These are phyloP conservation scores for Nemotelus nigrinus DNA, from an alignment of 2,888 invertebrate genomes.

Conservation along the genomic window DNA sequence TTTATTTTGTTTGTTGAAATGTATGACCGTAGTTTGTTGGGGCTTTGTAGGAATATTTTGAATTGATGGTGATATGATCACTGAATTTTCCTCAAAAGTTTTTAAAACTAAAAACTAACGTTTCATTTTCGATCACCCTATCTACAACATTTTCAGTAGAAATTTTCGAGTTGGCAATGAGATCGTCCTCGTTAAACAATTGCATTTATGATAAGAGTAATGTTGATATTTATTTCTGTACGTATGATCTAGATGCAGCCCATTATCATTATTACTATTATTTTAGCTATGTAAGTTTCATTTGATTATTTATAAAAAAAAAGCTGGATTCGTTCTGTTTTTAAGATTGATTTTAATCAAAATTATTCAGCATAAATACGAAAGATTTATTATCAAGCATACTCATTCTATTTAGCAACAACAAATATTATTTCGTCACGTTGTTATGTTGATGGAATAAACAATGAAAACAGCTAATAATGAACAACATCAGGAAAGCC, in stretches of 20 bases:
- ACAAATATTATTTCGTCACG: too few species aligned
- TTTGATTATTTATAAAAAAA: not conserved
- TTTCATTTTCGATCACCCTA: not conserved
- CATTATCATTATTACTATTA: not conserved
- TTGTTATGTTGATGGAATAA: not conserved
- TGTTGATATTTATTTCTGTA: too few species aligned
- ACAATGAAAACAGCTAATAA: slow-evolving; percentile 1
- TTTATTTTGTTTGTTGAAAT: not conserved
- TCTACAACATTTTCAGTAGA: too few species aligned
- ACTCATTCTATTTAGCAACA: too few species aligned
- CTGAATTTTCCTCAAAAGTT: not conserved
- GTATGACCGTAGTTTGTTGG: not conserved
- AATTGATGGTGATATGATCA: not conserved
- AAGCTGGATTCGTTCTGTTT: not conserved
- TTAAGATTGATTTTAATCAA: not conserved
- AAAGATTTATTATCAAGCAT: too few species aligned
- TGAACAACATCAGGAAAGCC: not conserved
- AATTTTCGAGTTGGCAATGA: too few species aligned
- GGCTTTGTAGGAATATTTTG: not conserved
- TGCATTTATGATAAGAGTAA: too few species aligned
- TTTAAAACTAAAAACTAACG: not conserved
- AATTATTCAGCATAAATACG: not conserved
- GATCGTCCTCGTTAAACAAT: too few species aligned
- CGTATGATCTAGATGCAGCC: too few species aligned
- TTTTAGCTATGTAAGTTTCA: not conserved